Base-by-base conservation (phyloP, 2,113 vertebrate species). In the Recurvirostra avosetta region DNA sequence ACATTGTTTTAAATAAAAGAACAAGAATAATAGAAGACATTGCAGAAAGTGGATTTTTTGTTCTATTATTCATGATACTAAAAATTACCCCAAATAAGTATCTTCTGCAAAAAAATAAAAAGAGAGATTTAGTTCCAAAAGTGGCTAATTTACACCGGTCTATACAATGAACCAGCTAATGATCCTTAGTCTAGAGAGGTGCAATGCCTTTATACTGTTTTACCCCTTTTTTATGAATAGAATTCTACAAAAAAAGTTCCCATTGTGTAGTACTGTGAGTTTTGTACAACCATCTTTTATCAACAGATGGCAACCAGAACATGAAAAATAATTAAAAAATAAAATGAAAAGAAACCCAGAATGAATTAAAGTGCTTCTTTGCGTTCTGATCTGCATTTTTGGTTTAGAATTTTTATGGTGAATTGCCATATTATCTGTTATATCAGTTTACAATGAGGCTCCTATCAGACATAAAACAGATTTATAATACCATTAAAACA, bases 401-500 rank as follows among this genome's bases (percentile, higher is more conserved):
- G 98, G 98, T 98, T 98, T 98, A 97, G 97, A 97, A 98, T 98
- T 98, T 98, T 98, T 98, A 98, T 98, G 98, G 98, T 98, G 98
- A 98, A 98, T 98, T 98, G 98, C 98, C 98, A 98, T 98, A 98
- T 98, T 98, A 98, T 98, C 98, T 98, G 98, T 98, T 98, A 98
- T 98, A 98, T 98, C 98, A 98, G 98, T 98, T 98, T 98, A 98
- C 98, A 98, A 98, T 98, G 98, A 98, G 98, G 98, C 98, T 98
- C 98, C 98, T 98, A 98, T 98, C 98, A 98, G 98, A 98, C 98
- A 98, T 98, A 98, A 98, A 98, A 98, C 98, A 98, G 98, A 98
- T 98, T 98, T 98, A 98, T 98, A 98, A 98, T 98, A 98, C 98
- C 98, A 98, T 98, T 98, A 98, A 98, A 98, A 98, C 98, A 98